Evolutionary conservation across 2,797 vertebrate genomes (phyloP).

Genomic region (Sebastes cheni): DNA sequence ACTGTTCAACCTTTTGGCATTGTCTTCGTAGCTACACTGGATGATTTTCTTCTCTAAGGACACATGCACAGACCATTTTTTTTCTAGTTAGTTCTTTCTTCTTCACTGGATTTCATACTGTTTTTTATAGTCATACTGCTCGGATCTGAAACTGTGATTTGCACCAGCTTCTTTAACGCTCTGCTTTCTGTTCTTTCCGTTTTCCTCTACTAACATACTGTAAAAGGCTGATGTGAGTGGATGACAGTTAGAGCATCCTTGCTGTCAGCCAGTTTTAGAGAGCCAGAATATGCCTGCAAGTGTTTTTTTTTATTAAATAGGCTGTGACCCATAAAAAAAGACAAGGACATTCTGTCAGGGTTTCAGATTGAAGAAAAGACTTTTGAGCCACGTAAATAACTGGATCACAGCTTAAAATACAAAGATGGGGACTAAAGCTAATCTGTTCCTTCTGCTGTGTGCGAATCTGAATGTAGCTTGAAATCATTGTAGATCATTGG

Average conservation of each 20-base stretch:
- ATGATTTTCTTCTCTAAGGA: slow-evolving; percentile 50
- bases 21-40: slow-evolving; percentile 68
- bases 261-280: slow-evolving; percentile 18
- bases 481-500: slow-evolving; percentile 42
- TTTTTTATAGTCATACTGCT: slow-evolving; percentile 63
- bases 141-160: slow-evolving; percentile 68
- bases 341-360: slow-evolving; percentile 11
- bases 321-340: neutral
- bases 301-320: slow-evolving; percentile 12
- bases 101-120: slow-evolving; percentile 63
- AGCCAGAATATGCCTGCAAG: slow-evolving; percentile 10
- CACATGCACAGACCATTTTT: slow-evolving; percentile 54
- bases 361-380: neutral
- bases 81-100: slow-evolving; percentile 63
- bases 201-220: slow-evolving; percentile 12
- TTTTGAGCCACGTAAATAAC: neutral
- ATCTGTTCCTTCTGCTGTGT: slow-evolving; percentile 19
- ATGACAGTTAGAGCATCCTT: slow-evolving; percentile 11
- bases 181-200: slow-evolving; percentile 31
- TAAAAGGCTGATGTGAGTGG: slow-evolving; percentile 4
- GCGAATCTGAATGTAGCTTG: slow-evolving; percentile 77
- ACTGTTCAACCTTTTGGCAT: slow-evolving; percentile 55
- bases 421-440: neutral
- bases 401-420: neutral
- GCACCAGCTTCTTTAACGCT: slow-evolving; percentile 50